These are phyloP conservation scores for Calyptomena viridis DNA, from an alignment of 2,113 vertebrate genomes.

Conservation along the genomic window DNA sequence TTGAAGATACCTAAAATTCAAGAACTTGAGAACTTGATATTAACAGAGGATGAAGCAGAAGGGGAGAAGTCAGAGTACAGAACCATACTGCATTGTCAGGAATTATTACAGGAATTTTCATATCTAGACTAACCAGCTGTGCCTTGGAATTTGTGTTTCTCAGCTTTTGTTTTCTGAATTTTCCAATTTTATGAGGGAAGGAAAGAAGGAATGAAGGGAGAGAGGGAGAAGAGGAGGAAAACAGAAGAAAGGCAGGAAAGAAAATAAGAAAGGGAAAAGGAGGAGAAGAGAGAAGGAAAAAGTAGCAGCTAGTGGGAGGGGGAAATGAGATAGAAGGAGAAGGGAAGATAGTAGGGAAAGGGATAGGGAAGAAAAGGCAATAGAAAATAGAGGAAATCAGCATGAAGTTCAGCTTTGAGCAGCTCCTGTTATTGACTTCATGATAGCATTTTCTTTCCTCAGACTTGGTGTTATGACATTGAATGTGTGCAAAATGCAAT, in stretches of 20 bases:
- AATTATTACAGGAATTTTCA: neutral
- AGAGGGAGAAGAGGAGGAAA: too few species aligned
- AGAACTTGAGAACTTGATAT: neutral
- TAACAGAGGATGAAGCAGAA: neutral
- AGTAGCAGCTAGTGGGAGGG: too few species aligned
- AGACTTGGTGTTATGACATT: neutral
- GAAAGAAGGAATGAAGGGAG: neutral
- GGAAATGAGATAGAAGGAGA: too few species aligned
- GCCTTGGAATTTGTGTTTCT: neutral
- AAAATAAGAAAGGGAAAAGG: too few species aligned
- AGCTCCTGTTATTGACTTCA: too few species aligned
- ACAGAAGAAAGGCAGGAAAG: too few species aligned
- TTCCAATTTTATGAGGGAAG: neutral
- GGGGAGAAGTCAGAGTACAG: neutral
- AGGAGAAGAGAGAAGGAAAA: too few species aligned
- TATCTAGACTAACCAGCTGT: neutral
- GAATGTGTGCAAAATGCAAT: neutral
- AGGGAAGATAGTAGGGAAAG: too few species aligned
- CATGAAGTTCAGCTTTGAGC: neutral
- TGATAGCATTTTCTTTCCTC: neutral
- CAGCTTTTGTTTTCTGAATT: neutral
- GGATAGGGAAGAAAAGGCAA: neutral
- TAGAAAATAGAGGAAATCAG: neutral
- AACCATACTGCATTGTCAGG: neutral
- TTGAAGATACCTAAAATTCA: neutral